Base-by-base conservation (phyloP, 2,797 vertebrate species). In the Tenualosa thibaudeaui region DNA sequence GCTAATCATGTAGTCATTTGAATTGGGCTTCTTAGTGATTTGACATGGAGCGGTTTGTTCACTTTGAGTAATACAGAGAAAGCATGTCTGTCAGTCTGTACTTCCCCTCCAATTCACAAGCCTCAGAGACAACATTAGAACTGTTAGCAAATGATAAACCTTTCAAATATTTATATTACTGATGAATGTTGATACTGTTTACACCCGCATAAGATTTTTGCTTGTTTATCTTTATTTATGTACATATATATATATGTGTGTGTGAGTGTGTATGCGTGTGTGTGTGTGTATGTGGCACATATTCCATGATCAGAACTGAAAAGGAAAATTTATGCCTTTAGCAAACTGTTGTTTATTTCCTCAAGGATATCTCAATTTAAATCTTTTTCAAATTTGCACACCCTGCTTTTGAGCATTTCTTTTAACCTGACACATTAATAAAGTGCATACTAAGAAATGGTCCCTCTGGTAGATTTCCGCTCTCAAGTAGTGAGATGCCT, bases 361-460 rank as follows among this genome's bases (percentile, higher is more conserved):
- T 78, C 37, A 78, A 78, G 71, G 37, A 78, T 43, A 78, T 15
- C 40, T 78, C 71, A 43, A 1, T 43, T 78, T 40, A 6, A 78
- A 46, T 78, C 31, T 75, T 75, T 68, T 40, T 37, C 71, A 78
- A 46, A 43, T 78, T 19, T 43, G 26, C 71, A 22, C 71, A 43
- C 13, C 6, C 37, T 78, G 71, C 15, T 78, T 78, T 46, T 46
- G 5, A 46, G 17, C 17, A 22, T 78, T 17, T 17, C 37, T 78
- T 78, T 78, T 78, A 46, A 78, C 71, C 71, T 78, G 71, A 78
- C 71, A 78, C 71, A 46, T 46, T 65, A 82, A 81, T 85, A 65
- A 84, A 82, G 68, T 60, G 31, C 46, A 9, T 81, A 50, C 60
- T 75, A 43, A 75, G 26, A 81, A 81, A 88, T 40, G 22, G 54